Conservation (phyloP, 2,888 invertebrate species). For the Buathra laborator region DNA sequence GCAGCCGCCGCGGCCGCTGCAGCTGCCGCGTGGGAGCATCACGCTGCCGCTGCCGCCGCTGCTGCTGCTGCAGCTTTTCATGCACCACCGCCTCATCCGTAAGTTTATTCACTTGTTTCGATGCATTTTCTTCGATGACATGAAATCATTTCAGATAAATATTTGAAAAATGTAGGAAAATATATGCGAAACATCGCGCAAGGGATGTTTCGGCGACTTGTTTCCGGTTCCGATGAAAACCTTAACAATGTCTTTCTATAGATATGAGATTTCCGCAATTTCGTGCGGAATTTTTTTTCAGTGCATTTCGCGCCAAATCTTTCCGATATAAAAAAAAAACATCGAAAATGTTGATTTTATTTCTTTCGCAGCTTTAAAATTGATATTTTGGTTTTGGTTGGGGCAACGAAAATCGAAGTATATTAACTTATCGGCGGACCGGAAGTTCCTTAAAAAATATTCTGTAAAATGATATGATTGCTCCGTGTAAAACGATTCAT, state of each 20-base stretch:
- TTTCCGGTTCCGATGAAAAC: not conserved
- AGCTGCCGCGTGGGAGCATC: slow-evolving; percentile 87
- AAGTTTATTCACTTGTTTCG: slow-evolving; percentile 70
- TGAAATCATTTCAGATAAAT: not conserved
- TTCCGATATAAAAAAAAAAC: no score
- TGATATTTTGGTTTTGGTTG: no score
- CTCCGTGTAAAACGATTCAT: no score
- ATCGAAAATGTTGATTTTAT: no score
- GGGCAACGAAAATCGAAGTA: no score
- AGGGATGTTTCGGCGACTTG: not conserved
- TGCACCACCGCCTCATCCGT: slow-evolving; percentile 84
- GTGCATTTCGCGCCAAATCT: no score
- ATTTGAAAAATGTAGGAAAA: not conserved
- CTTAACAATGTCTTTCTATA: not conserved
- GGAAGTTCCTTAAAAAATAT: no score
- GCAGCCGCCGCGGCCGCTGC: slow-evolving; percentile 84
- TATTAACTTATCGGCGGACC: no score
- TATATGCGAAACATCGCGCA: not conserved
- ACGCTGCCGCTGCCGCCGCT: slow-evolving; percentile 89
- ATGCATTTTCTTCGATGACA: not conserved
- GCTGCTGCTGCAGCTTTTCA: slow-evolving; percentile 87
- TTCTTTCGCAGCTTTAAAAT: no score
- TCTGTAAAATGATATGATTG: no score
- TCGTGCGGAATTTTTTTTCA: no score
- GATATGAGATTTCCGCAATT: not conserved